A percentile compares a stretch with the other conserved stretches of the same genome.
Evolutionary conservation across 92 coral and sea anemone species (phyloP).

Genomic region (Parazoanthus swiftii): DNA sequence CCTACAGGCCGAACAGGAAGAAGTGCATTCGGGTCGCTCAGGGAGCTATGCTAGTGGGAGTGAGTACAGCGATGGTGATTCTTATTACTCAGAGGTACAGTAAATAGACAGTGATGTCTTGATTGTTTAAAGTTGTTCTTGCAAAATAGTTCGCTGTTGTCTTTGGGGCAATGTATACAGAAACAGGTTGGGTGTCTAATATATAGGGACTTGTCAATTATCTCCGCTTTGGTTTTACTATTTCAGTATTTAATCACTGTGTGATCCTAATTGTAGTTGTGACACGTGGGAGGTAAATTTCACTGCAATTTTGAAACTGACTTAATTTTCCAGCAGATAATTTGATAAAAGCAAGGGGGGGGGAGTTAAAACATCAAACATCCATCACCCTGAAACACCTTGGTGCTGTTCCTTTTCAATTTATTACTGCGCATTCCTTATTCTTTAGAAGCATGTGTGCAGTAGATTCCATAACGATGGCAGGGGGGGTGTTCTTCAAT

Average conservation of each 20-base stretch:
- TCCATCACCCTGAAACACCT: no score
- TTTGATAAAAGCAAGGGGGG: background rate
- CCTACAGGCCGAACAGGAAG: conserved; percentile 67
- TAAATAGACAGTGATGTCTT: background rate
- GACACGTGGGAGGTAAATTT: background rate
- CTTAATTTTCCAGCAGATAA: background rate
- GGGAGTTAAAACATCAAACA: no score
- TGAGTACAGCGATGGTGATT: conserved; percentile 92
- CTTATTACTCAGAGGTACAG: conserved; percentile 82
- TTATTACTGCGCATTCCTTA: no score
- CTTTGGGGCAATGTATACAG: background rate
- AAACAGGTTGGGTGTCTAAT: background rate
- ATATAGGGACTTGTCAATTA: background rate
- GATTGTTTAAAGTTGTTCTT: background rate
- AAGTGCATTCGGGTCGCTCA: conserved; percentile 62
- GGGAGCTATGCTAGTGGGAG: conserved; percentile 94
- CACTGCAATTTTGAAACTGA: background rate
- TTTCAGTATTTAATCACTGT: no score
- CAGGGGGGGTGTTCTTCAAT: no score
- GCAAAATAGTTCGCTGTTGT: background rate
- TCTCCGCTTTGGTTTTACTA: background rate
- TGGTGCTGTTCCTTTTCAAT: no score
- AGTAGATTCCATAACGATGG: no score
- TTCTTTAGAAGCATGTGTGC: no score
- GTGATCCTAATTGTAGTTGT: background rate